These are phyloP conservation scores for Sorex maritimensis DNA, from an alignment of 2,797 vertebrate genomes.

Conservation along the genomic window DNA sequence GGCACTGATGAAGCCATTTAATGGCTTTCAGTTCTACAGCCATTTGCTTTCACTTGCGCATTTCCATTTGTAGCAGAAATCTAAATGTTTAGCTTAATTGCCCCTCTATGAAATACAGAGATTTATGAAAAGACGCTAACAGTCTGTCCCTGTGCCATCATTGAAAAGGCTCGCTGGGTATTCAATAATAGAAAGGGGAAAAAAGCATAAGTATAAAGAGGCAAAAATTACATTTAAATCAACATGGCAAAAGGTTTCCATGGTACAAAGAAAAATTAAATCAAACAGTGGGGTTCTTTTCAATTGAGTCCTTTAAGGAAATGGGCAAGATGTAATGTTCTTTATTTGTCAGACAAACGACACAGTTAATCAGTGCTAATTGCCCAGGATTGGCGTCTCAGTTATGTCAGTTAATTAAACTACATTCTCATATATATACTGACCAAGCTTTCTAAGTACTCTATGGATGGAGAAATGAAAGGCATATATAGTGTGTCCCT, in stretches of 20 bases:
- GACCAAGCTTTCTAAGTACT: conserved; percentile 71
- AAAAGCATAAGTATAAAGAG: conserved; percentile 75
- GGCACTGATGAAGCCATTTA: conserved; percentile 49
- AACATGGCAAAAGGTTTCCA: conserved; percentile 76
- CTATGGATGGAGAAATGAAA: conserved; percentile 74
- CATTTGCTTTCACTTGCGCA: conserved; percentile 81
- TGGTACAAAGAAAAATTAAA: conserved; percentile 80
- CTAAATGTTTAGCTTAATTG: conserved; percentile 83
- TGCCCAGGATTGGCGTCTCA: conserved; percentile 80
- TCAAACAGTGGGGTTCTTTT: conserved; percentile 81
- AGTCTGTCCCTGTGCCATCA: conserved; percentile 64
- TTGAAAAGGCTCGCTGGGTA: conserved; percentile 74
- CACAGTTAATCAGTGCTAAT: conserved; percentile 87
- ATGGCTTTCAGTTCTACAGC: conserved; percentile 73
- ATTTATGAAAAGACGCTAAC: conserved; percentile 79
- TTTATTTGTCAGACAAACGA: conserved; percentile 83
- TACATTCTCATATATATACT: conserved; percentile 80
- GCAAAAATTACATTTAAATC: conserved; percentile 82
- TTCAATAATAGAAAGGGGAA: conserved; percentile 66
- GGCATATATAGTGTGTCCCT: conserved; percentile 60
- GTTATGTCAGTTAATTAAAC: conserved; percentile 88
- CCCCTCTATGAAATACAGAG: conserved; percentile 78
- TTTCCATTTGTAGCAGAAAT: conserved; percentile 82
- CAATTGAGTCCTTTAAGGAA: conserved; percentile 82
- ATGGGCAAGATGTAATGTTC: conserved; percentile 72